These are phyloP conservation scores for Gymnodraco acuticeps DNA, from an alignment of 2,797 vertebrate species.

Conservation along the genomic window DNA sequence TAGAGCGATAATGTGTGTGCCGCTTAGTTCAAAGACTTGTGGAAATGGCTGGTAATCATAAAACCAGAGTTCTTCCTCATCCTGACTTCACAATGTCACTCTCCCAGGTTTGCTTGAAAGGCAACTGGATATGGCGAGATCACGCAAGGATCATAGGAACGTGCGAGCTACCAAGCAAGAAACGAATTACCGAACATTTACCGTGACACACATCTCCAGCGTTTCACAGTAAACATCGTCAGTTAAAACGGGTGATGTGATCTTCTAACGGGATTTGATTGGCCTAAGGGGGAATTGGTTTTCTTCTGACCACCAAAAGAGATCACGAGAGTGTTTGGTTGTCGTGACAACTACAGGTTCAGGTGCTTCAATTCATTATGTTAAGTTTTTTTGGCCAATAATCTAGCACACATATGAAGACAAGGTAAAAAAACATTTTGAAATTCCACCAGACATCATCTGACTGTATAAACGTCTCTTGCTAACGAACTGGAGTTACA, in stretches of 20 bases:
- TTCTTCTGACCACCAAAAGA: background rate
- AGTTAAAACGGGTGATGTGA: background rate
- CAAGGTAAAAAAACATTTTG: no score
- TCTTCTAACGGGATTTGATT: background rate
- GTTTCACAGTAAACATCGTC: no score
- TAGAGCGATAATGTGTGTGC: background rate
- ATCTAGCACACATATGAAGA: background rate
- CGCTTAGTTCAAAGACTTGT: background rate
- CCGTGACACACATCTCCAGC: no score
- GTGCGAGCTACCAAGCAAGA: no score
- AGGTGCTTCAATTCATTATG: background rate
- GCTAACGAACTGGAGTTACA: background rate
- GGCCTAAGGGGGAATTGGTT: constrained; percentile 3
- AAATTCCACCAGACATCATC: background rate
- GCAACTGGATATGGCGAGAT: no score
- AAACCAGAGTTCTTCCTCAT: no score
- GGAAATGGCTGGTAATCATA: no score
- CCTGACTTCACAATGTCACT: no score
- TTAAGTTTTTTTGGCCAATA: background rate
- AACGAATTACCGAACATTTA: no score
- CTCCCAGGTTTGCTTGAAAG: background rate
- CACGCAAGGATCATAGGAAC: no score
- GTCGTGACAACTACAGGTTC: no score
- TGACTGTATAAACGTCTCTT: background rate
- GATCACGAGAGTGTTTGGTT: no score